phyloP scores from a whole-genome alignment of 1,140 invertebrate species.

The Augochlora pura region DNA sequence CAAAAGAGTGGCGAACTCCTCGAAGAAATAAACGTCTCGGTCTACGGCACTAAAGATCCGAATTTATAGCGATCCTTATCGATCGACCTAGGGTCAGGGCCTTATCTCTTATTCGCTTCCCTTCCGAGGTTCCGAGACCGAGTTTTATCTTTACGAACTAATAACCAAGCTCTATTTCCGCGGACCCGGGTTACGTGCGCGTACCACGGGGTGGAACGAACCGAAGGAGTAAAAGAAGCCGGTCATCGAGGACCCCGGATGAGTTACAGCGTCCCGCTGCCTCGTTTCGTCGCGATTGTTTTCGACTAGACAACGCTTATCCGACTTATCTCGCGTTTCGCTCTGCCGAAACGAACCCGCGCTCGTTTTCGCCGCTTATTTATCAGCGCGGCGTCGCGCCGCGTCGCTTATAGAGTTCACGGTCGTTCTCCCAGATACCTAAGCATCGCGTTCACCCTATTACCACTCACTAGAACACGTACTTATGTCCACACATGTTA shows the following conservation, averaged over 20 bases:
- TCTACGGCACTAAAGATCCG: conserved; percentile 48
- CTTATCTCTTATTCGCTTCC: conserved; percentile 53
- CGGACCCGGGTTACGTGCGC: background rate
- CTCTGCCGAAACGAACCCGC: background rate
- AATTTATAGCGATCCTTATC: conserved; percentile 59
- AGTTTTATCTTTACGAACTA: conserved; percentile 55
- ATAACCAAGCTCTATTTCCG: conserved; percentile 47
- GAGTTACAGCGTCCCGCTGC: conserved; percentile 44
- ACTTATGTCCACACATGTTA: no score
- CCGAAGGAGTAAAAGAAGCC: conserved; percentile 3
- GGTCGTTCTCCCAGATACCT: background rate
- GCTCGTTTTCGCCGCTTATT: conserved; percentile 31
- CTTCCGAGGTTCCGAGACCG: background rate
- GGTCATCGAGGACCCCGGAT: conserved; percentile 15
- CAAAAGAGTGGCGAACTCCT: conserved; percentile 10
- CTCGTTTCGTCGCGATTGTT: conserved; percentile 56
- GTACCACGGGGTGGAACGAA: background rate
- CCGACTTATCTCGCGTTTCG: conserved; percentile 29
- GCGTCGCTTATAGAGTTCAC: background rate
- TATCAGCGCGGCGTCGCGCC: conserved; percentile 33
- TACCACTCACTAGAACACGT: no score
- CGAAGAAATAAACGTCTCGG: conserved; percentile 24
- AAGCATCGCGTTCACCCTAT: background rate
- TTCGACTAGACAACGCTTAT: conserved; percentile 61
- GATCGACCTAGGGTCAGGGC: conserved; percentile 26